Base-by-base conservation (phyloP, 2,113 vertebrate genomes). In the Amazona guildingii region DNA sequence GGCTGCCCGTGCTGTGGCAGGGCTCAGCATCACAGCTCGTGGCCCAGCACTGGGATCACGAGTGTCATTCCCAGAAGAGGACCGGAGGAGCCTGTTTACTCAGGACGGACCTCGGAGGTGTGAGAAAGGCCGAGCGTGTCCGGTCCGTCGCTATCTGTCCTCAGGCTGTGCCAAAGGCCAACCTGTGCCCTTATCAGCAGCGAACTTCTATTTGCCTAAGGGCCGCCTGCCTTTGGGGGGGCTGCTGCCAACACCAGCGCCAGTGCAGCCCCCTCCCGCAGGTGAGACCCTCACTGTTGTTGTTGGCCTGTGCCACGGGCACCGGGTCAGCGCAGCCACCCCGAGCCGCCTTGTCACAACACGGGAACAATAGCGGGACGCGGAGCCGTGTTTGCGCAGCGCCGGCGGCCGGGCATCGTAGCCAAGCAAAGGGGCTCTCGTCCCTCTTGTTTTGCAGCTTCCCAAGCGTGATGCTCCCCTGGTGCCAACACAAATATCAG, bases 401-500 rank as follows among this genome's bases (percentile, higher is more conserved):
- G 2, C 85, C 20, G 1, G 3, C 0, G 10, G 31, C 77, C 9
- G 13, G 74, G 85, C 86, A 57, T 41, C 1, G 52, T 1, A 21
- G 73, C 79, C 83, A 59, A 75, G 79, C 80, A 21, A 70, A 35
- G 29, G 66, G 17, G 43, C 19, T 82, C 68, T 10, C 1, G 2
- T 35, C 52, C 3, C 37, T 81, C 97, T 97, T 98, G 97, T 98
- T 98, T 98, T 98, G 51, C 95, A 97, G 93, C 97, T 96, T 95
- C 93, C 41, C 93, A 84, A 95, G 93, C 37, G 68, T 83, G 76
- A 82, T 27, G 73, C 70, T 91, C 74, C 67, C 82, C 49, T 1
- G 0, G 83, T 83, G 98, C 98, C 98, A 98, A 98, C 91, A 96
- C 94, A 98, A 98, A 98, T 69, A 98, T 85, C 35, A 29, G 89